phyloP scores from a whole-genome alignment of 2,888 invertebrate genomes.

The Latheticus oryzae region DNA sequence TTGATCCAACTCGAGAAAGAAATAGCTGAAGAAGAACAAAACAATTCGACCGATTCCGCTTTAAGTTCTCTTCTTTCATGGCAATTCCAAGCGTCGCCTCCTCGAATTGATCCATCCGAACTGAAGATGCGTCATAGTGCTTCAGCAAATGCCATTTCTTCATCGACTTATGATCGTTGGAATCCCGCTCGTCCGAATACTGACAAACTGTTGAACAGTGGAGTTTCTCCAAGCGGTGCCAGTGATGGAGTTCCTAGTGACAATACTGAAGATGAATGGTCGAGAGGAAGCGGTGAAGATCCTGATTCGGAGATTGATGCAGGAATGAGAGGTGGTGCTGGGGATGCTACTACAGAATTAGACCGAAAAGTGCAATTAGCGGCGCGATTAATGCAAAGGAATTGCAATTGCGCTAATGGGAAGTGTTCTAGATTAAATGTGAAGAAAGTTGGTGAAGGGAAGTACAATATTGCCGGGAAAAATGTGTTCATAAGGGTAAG shows the following conservation, averaged over 20 bases:
- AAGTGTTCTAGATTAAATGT: conserved; percentile 81
- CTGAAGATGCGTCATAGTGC: conserved; percentile 68
- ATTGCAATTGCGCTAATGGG: conserved; percentile 78
- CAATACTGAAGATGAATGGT: conserved; percentile 79
- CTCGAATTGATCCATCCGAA: conserved; percentile 63
- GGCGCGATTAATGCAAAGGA: conserved; percentile 78
- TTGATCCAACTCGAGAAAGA: conserved; percentile 87
- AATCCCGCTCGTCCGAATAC: conserved; percentile 46
- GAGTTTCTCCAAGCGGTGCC: conserved; percentile 63
- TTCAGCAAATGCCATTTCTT: conserved; percentile 62
- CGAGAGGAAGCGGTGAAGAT: conserved; percentile 77
- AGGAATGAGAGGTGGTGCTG: conserved; percentile 27
- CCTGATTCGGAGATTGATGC: conserved; percentile 71
- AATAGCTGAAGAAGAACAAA: conserved; percentile 82
- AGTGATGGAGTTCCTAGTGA: conserved; percentile 72
- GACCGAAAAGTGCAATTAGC: conserved; percentile 79
- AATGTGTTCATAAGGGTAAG: conserved; percentile 89
- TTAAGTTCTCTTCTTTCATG: conserved; percentile 73
- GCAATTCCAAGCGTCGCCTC: conserved; percentile 74
- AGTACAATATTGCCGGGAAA: conserved; percentile 87
- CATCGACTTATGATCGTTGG: conserved; percentile 55
- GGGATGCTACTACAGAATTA: conserved; percentile 72
- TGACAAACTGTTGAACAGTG: conserved; percentile 11
- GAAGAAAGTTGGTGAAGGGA: conserved; percentile 86
- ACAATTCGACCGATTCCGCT: conserved; percentile 74